Evolutionary conservation across 1,140 invertebrate species (phyloP).

Genomic region (Helicoverpa zea): DNA sequence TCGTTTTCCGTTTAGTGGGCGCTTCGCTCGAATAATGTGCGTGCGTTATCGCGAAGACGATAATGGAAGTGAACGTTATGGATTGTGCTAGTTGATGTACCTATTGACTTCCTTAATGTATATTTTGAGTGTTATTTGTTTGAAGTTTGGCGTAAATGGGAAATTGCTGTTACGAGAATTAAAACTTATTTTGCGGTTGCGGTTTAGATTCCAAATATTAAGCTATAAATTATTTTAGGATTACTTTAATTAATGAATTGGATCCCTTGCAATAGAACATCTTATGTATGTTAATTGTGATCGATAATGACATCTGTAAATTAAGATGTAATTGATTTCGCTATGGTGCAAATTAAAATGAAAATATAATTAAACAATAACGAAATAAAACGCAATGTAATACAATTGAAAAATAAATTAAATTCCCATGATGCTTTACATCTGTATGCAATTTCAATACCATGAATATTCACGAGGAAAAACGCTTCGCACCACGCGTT

Average conservation of each 20-base stretch:
- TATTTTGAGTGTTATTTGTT: background rate
- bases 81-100: background rate
- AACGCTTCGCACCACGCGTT: no score
- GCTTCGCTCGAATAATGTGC: background rate
- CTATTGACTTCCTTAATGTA: background rate
- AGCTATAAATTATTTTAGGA: no score
- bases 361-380: no score
- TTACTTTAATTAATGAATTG: background rate
- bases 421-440: background rate
- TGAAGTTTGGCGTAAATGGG: background rate
- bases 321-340: no score
- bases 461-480: constrained; percentile 21
- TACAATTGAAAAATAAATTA: constrained; percentile 24
- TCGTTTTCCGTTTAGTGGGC: constrained; percentile 9
- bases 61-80: constrained; percentile 4
- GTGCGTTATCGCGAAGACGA: background rate
- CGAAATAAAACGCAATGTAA: no score
- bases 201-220: no score
- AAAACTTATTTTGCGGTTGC: no score
- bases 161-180: background rate
- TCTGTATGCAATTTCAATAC: constrained; percentile 1
- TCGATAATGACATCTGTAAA: background rate
- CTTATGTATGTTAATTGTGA: no score
- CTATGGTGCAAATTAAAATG: no score
- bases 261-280: background rate